Base-by-base conservation (phyloP, 2,888 invertebrate genomes). In the Dermolepida albohirtum region DNA sequence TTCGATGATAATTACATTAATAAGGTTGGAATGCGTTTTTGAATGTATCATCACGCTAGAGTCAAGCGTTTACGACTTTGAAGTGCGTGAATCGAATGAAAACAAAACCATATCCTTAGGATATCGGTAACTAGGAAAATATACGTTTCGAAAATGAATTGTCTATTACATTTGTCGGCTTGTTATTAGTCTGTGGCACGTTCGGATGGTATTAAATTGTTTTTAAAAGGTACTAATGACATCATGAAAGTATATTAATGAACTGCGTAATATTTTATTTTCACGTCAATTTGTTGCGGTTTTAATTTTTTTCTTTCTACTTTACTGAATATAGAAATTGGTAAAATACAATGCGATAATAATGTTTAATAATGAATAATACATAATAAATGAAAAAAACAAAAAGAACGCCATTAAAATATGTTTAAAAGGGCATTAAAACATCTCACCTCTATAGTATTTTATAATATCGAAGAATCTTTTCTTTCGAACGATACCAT, bases 71-170 rank as follows among this genome's bases (percentile, higher is more conserved):
- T 29, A 17, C 8, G 47, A 5, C 8, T 14, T 47, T 27, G 14
- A 59, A 59, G 47, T 59, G 59, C 59, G 47, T 59, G 59, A 43
- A 14, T 12, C 29, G 17, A 29, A 47, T 29, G 12, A 44, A 59
- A 44, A 59, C 43, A 59, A 59, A 41, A 44, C 27, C 29, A 27
- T 40, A 44, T 29, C 59, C 44, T 14, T 22, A 47, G 59, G 59
- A 44, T 59, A 59, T 43, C 44, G 29, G 44, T 59, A 59, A 59
- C 44, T 59, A 59, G 59, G 41, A 47, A 59, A 59, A 44, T 59
- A 47, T 34, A 59, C 17, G 59, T 59, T 55, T 41, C 11, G 22
- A 55, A 22, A 41, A 55, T 55, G 22, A 55, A 41, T 55, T 17
- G 59, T 44, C 29, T 5, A 44, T 59, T 59, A 47, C 59, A 47